These are phyloP conservation scores for Monochamus saltuarius DNA, from an alignment of 1,140 invertebrate species.

Conservation along the genomic window DNA sequence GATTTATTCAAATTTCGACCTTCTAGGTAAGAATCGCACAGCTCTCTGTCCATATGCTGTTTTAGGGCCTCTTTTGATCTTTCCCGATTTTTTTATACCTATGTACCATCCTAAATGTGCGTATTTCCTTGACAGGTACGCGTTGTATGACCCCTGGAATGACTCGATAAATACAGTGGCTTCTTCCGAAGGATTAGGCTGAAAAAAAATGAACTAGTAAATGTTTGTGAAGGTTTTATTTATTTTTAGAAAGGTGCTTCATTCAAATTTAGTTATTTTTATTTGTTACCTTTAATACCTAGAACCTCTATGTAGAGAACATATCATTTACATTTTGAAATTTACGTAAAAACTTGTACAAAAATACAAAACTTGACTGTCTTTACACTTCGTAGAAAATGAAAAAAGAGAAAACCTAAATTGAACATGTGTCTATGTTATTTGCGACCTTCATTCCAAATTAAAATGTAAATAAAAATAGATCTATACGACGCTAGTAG, in stretches of 20 bases:
- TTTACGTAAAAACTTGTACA: too few relatives aligned
- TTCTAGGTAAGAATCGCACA: slow-evolving; percentile 60
- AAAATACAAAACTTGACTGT: too few relatives aligned
- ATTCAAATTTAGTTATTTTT: too few relatives aligned
- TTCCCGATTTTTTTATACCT: slow-evolving; percentile 65
- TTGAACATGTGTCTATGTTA: too few relatives aligned
- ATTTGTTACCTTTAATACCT: too few relatives aligned
- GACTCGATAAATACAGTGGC: slow-evolving; percentile 63
- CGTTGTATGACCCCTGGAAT: slow-evolving; percentile 59
- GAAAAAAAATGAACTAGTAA: slow-evolving; percentile 16
- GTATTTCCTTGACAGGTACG: slow-evolving; percentile 61
- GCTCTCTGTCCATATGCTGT: slow-evolving; percentile 64
- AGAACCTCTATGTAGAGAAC: too few relatives aligned
- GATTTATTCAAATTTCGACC: slow-evolving; percentile 38
- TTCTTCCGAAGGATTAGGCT: slow-evolving; percentile 55
- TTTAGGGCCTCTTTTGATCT: slow-evolving; percentile 59
- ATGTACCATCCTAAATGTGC: slow-evolving; percentile 64
- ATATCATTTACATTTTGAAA: too few relatives aligned
- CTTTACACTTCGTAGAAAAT: too few relatives aligned
- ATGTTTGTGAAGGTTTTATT: too few relatives aligned
- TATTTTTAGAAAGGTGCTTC: too few relatives aligned
- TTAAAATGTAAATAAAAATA: neutral
- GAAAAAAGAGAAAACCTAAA: too few relatives aligned
- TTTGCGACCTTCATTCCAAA: neutral
- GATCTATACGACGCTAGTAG: neutral